Evolutionary conservation across 1,140 invertebrate genomes (phyloP).

Genomic region (Bombus fervidus): DNA sequence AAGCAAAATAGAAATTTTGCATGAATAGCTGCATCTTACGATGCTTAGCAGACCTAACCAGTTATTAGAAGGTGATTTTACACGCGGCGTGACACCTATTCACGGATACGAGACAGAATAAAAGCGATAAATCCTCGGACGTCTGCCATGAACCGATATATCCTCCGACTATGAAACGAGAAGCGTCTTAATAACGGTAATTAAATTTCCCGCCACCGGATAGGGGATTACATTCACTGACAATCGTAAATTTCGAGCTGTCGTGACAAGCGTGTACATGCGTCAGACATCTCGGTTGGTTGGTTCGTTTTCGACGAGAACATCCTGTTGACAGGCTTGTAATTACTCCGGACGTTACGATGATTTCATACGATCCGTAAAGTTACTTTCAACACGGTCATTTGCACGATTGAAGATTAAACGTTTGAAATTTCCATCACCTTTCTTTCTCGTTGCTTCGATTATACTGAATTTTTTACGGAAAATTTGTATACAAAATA

Average conservation of each 20-base stretch:
- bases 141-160: not conserved
- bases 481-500: too few relatives aligned
- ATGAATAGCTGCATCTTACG: not conserved
- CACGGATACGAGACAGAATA: not conserved
- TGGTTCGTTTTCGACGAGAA: not conserved
- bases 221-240: not conserved
- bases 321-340: not conserved
- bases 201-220: constrained; percentile 8
- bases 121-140: constrained; percentile 25
- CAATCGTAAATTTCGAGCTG: not conserved
- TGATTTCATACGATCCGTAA: not conserved
- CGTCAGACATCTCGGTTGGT: not conserved
- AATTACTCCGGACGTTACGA: not conserved
- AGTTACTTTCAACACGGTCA: too few relatives aligned
- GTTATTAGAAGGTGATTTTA: not conserved
- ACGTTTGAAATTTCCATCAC: not conserved
- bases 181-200: constrained; percentile 27
- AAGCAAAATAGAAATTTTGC: not conserved
- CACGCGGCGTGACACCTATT: not conserved
- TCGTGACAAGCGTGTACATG: not conserved
- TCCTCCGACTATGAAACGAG: not conserved
- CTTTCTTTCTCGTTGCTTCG: not conserved
- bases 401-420: not conserved
- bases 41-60: not conserved
- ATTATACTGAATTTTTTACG: not conserved